Conservation (phyloP, 2,888 invertebrate genomes). For the Bombylius major region DNA sequence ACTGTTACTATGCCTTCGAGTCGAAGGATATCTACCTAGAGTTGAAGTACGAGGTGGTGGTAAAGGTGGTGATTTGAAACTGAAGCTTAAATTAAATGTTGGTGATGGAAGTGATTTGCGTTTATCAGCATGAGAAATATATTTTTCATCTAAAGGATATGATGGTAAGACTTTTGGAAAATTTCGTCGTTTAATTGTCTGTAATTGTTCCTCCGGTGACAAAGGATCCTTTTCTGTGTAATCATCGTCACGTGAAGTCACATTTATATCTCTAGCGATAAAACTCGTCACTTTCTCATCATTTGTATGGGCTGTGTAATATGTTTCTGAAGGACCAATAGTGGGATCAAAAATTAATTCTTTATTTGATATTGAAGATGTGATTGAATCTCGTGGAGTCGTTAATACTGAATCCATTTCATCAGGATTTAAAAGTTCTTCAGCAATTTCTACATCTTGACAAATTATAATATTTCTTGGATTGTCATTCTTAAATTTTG, state of each 20-base stretch:
- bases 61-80: conserved; percentile 43
- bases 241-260: conserved; percentile 55
- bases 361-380: conserved; percentile 35
- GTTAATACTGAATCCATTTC: conserved; percentile 1
- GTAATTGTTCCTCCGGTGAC: conserved; percentile 56
- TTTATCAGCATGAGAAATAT: conserved; percentile 26
- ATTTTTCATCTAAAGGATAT: conserved; percentile 12
- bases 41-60: conserved; percentile 62
- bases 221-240: conserved; percentile 31
- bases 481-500: conserved; percentile 36
- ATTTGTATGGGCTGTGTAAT: conserved; percentile 24
- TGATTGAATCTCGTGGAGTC: conserved; percentile 21
- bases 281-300: conserved; percentile 38
- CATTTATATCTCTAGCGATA: conserved; percentile 49
- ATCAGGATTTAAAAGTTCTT: conserved; percentile 21
- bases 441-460: conserved; percentile 32
- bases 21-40: conserved; percentile 40
- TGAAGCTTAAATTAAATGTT: conserved; percentile 25
- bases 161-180: conserved; percentile 81
- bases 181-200: conserved; percentile 61
- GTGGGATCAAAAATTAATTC: conserved; percentile 59
- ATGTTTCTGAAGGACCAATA: conserved; percentile 54
- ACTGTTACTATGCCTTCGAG: conserved; percentile 33
- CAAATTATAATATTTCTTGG: conserved; percentile 31
- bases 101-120: conserved; percentile 52